Evolutionary conservation across 1,140 invertebrate species (phyloP), one percentile per base, ranked within the genome.

Genomic region (Alviniconcha marisindica): DNA sequence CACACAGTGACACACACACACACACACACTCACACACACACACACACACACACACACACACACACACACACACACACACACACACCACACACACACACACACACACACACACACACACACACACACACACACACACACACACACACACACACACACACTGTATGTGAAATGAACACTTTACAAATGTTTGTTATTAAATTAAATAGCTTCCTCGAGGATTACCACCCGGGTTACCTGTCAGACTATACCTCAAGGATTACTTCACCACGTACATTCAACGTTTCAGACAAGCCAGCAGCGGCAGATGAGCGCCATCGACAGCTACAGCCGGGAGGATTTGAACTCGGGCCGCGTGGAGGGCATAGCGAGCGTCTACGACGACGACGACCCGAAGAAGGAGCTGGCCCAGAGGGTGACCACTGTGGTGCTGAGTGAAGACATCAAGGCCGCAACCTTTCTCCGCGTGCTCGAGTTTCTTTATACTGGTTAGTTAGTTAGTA

Each of bases 401-500:
- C 28, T 60, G 38, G 33, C 42, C 21, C 44, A 48, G 33, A 76
- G 18, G 28, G 69, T 84, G 48, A 87, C 83, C 15, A 86, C 83
- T 2, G 77, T 91, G n/a, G 85, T 89, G 56, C 82, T 91, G 15
- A 89, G 89, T 79, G 84, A 86, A 18, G 88, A 90, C 78, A 90
- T 92, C 77, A 83, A 78, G 44, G 87, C 90, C 1, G 81, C 86
- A 24, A 88, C 86, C 36, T 90, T 92, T 83, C 86, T 88, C 2
- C 81, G 90, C 33, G 88, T 91, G 4, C 81, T 92, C 28, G 89
- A 92, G 77, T 92, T 91, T 77, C 74, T 92, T 2, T 92, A 92
- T 79, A 87, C 90, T 81, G 91, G 91, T 91, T 81, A 66, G 63
- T 69, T 48, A 18, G 4, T 60, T 10, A 28, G 56, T 51, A 21